Conservation (phyloP, 2,888 invertebrate genomes). For the Hypomecis punctinalis region DNA sequence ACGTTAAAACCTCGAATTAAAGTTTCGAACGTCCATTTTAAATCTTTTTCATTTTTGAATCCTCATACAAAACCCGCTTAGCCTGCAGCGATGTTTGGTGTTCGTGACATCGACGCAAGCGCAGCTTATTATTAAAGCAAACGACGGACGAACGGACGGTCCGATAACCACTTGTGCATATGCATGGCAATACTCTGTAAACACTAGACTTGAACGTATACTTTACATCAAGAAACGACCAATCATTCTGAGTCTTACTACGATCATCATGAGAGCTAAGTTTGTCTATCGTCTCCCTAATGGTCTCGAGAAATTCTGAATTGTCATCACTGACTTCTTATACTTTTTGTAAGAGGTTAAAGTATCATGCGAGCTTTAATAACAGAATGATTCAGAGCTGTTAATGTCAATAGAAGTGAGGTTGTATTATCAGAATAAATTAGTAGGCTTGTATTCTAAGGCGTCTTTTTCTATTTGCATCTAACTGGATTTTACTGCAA, state of each 20-base stretch:
- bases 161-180: constrained; percentile 80
- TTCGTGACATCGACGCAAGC: constrained; percentile 79
- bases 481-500: neutral
- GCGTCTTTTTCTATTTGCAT: neutral
- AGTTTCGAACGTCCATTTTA: constrained; percentile 51
- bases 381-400: constrained; percentile 32
- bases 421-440: constrained; percentile 13
- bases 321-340: constrained; percentile 33
- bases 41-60: constrained; percentile 62
- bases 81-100: constrained; percentile 72
- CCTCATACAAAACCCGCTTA: constrained; percentile 54
- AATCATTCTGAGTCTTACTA: constrained; percentile 25
- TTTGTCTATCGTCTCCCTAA: constrained; percentile 7
- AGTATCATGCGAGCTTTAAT: constrained; percentile 27
- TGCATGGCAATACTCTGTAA: constrained; percentile 77
- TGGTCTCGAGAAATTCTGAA: constrained; percentile 29
- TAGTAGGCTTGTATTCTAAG: neutral
- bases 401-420: constrained; percentile 27
- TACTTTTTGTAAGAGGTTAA: constrained; percentile 28
- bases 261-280: constrained; percentile 4
- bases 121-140: constrained; percentile 81
- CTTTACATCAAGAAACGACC: constrained; percentile 36
- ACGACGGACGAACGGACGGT: constrained; percentile 68
- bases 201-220: constrained; percentile 61
- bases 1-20: constrained; percentile 35